Evolutionary conservation across 1,140 invertebrate species (phyloP).

Genomic region (Trichonephila inaurata): DNA sequence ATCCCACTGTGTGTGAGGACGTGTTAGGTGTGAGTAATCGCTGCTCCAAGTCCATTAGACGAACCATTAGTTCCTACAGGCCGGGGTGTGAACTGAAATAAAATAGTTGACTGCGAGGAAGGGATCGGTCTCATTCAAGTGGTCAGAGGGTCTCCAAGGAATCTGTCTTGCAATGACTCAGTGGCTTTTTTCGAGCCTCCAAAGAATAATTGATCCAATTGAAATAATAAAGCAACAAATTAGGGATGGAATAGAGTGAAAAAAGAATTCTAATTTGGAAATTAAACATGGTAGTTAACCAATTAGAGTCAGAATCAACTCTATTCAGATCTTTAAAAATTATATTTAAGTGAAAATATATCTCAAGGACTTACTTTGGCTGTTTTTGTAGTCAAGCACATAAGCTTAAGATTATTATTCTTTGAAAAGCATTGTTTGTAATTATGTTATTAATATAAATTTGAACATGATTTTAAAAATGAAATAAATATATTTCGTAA

Average conservation of each 20-base stretch:
- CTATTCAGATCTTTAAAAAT: background rate
- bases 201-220: background rate
- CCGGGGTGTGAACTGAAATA: constrained; percentile 73
- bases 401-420: too few species aligned
- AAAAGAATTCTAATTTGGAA: background rate
- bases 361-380: background rate
- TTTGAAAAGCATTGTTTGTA: too few species aligned
- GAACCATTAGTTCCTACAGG: constrained; percentile 69
- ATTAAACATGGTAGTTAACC: background rate
- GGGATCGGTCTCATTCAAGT: constrained; percentile 37
- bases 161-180: background rate
- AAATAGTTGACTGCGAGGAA: constrained; percentile 53
- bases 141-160: background rate
- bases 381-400: background rate
- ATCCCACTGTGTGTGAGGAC: constrained; percentile 49
- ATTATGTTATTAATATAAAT: too few species aligned
- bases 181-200: background rate
- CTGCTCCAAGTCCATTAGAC: constrained; percentile 65
- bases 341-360: background rate
- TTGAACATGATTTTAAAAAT: too few species aligned
- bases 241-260: background rate
- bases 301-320: background rate
- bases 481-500: too few species aligned
- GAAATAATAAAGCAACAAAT: background rate
- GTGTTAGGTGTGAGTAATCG: constrained; percentile 75